These are phyloP conservation scores for Menidia menidia DNA, from an alignment of 2,797 vertebrate genomes.

Conservation along the genomic window DNA sequence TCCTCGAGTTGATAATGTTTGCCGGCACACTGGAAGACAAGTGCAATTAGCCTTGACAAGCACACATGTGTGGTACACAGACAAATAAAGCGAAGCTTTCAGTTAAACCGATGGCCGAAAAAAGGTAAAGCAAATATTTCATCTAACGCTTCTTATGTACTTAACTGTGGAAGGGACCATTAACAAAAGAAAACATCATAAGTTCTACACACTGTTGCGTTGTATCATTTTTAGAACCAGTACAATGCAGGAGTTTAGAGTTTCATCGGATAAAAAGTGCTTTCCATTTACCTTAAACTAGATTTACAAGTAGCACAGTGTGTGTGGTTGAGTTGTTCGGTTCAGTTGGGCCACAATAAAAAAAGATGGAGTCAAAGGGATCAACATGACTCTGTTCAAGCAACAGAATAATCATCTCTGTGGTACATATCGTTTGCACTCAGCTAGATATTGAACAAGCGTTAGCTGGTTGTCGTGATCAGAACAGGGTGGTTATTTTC, in stretches of 20 bases:
- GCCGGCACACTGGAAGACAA: conserved; percentile 54
- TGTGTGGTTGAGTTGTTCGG: background rate
- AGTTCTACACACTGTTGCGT: no score
- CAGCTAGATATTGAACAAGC: background rate
- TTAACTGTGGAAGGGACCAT: no score
- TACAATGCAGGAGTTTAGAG: conserved; percentile 9
- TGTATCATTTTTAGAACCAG: background rate
- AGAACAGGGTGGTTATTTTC: background rate
- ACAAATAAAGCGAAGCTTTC: conserved; percentile 56
- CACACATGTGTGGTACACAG: conserved; percentile 46
- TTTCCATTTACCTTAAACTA: conserved; percentile 22
- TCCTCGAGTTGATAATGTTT: conserved; percentile 69
- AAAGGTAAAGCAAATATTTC: no score
- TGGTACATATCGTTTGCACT: no score
- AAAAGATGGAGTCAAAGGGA: no score
- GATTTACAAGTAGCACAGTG: background rate
- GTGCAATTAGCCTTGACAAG: conserved; percentile 63
- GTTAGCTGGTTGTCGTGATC: background rate
- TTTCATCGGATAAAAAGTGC: background rate
- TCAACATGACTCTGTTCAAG: no score
- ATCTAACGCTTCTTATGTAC: background rate
- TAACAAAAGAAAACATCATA: no score
- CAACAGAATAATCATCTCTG: no score
- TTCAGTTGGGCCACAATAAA: background rate
- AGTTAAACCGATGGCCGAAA: conserved; percentile 35